Conservation (phyloP, 2,113 vertebrate species). For the Lepus americanus region DNA sequence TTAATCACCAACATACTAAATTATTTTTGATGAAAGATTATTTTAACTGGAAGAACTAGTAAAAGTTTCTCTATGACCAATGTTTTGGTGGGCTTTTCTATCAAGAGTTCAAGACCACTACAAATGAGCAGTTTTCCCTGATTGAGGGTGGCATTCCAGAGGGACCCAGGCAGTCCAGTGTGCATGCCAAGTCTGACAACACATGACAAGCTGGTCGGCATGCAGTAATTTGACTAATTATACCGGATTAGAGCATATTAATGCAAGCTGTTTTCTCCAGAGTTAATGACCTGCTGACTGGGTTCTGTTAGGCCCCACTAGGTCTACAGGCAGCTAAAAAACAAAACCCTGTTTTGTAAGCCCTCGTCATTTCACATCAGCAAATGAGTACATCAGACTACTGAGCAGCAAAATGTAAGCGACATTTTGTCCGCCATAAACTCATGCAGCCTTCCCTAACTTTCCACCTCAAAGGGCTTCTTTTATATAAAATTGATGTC, state of each 20-base stretch:
- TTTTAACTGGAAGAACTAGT: slow-evolving; percentile 72
- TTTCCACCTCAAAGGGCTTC: slow-evolving; percentile 90
- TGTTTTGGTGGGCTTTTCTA: slow-evolving; percentile 82
- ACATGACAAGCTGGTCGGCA: slow-evolving; percentile 96
- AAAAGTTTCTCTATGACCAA: slow-evolving; percentile 77
- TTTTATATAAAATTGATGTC: slow-evolving; percentile 90
- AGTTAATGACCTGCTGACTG: slow-evolving; percentile 96
- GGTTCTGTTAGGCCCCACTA: slow-evolving; percentile 90
- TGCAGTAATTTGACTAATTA: slow-evolving; percentile 99
- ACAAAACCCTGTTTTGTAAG: slow-evolving; percentile 92
- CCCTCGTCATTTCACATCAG: slow-evolving; percentile 91
- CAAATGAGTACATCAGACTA: slow-evolving; percentile 93
- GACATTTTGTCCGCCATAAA: slow-evolving; percentile 89
- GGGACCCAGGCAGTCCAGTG: slow-evolving; percentile 91
- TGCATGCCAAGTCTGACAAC: slow-evolving; percentile 96
- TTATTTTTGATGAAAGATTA: slow-evolving; percentile 80
- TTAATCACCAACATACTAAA: slow-evolving; percentile 54
- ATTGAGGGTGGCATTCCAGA: slow-evolving; percentile 92
- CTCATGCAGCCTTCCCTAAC: slow-evolving; percentile 86
- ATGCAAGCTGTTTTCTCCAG: slow-evolving; percentile 99
- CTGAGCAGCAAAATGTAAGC: slow-evolving; percentile 90
- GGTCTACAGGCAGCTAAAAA: slow-evolving; percentile 91
- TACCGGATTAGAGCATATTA: slow-evolving; percentile 99
- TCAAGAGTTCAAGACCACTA: slow-evolving; percentile 84
- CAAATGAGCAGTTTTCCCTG: slow-evolving; percentile 87